A percentile compares a stretch with the other conserved stretches of the same genome.
These are phyloP conservation scores for Rotaria macrura DNA, from an alignment of 2,888 invertebrate genomes.

Conservation along the genomic window DNA sequence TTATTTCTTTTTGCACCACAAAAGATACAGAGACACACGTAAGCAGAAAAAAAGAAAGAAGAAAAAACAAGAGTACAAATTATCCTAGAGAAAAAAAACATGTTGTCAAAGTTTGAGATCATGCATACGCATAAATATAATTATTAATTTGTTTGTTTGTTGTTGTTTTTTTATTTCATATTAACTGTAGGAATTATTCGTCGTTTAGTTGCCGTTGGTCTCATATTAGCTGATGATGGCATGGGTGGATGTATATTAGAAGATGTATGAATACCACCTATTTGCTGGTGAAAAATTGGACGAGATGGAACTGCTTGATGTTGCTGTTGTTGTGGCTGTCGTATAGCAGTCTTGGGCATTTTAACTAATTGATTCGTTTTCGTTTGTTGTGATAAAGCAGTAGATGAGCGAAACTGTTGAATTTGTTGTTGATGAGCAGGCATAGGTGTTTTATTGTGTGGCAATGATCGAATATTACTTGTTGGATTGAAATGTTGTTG, in stretches of 20 bases:
- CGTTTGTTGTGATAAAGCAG: not conserved
- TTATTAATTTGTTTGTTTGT: not conserved
- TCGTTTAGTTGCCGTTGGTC: not conserved
- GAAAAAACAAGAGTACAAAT: not conserved
- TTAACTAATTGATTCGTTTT: not conserved
- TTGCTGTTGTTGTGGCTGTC: not conserved
- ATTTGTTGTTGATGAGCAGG: not conserved
- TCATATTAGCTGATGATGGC: not conserved
- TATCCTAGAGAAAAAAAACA: not conserved
- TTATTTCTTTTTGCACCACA: not conserved
- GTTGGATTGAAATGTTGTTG: not conserved
- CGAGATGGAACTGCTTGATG: not conserved
- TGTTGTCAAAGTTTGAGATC: not conserved
- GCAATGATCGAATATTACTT: not conserved
- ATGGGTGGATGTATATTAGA: not conserved
- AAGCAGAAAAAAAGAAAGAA: not conserved
- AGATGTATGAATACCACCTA: not conserved
- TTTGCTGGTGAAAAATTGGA: not conserved
- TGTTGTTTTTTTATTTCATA: not conserved
- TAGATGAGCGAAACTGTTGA: not conserved
- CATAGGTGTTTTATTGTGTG: not conserved
- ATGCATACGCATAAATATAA: constrained; percentile 1
- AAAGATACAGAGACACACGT: not conserved
- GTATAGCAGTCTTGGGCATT: not conserved
- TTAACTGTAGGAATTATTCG: not conserved